phyloP scores from a whole-genome alignment of 2,888 invertebrate genomes.

The Phania funesta region DNA sequence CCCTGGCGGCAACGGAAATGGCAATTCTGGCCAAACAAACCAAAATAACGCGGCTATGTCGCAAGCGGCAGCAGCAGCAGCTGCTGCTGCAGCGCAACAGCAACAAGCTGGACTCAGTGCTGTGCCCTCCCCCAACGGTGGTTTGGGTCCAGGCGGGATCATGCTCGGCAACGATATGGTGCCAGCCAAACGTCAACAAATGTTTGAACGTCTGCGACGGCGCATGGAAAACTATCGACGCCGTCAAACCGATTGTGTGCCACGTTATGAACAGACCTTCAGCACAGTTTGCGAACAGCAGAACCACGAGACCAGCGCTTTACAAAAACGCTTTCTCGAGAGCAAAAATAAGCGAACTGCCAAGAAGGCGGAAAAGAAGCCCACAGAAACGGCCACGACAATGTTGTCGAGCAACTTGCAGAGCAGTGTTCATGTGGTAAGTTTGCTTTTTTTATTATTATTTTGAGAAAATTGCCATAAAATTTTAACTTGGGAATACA shows the following conservation, averaged over 20 bases:
- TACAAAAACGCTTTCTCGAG: conserved; percentile 94
- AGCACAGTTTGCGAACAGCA: conserved; percentile 94
- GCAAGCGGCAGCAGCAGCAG: conserved; percentile 32
- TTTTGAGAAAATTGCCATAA: too few species aligned
- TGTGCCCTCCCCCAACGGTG: conserved; percentile 63
- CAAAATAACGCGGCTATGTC: conserved; percentile 50
- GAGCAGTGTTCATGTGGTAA: conserved; percentile 89
- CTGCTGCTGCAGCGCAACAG: conserved; percentile 62
- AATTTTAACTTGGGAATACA: too few species aligned
- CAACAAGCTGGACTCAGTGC: conserved; percentile 60
- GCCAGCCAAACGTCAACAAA: conserved; percentile 90
- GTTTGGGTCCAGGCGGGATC: conserved; percentile 30
- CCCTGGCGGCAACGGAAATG: conserved; percentile 78
- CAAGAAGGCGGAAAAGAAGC: conserved; percentile 89
- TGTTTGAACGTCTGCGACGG: conserved; percentile 91
- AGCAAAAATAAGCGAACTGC: conserved; percentile 93
- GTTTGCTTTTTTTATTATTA: conserved; percentile 72
- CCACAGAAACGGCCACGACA: conserved; percentile 73
- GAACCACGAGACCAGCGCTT: conserved; percentile 91
- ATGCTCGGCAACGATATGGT: conserved; percentile 81
- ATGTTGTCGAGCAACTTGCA: conserved; percentile 82
- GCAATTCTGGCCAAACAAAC: conserved; percentile 70
- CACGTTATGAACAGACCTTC: conserved; percentile 93
- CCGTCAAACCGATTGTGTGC: conserved; percentile 91
- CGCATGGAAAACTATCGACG: conserved; percentile 93